These are phyloP conservation scores for Nymphalis polychloros DNA, from an alignment of 2,888 invertebrate genomes.

Conservation along the genomic window DNA sequence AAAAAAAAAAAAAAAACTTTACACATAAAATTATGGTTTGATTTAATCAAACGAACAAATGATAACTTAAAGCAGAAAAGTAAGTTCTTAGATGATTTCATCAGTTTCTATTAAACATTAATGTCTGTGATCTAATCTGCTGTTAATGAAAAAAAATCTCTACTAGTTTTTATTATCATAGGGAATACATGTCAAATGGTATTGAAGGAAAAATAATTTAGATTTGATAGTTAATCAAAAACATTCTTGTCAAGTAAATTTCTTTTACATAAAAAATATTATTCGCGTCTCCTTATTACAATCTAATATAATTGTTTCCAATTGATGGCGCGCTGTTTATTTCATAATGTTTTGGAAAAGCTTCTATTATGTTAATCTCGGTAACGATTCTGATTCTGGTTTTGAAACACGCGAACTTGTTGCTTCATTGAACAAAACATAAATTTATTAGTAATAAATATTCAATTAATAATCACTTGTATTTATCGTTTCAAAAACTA, in stretches of 20 bases:
- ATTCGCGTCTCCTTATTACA: not conserved
- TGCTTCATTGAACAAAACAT: slow-evolving; percentile 49
- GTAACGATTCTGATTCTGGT: slow-evolving; percentile 42
- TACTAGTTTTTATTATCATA: too few relatives aligned
- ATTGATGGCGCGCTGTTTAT: slow-evolving; percentile 15
- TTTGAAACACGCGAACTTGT: slow-evolving; percentile 72
- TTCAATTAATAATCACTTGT: not conserved
- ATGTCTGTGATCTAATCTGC: too few relatives aligned
- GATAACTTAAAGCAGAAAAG: too few relatives aligned
- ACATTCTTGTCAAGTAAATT: not conserved
- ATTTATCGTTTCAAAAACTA: not conserved
- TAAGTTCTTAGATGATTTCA: too few relatives aligned
- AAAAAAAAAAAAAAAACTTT: too few relatives aligned
- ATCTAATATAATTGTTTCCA: not conserved
- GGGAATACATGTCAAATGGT: too few relatives aligned
- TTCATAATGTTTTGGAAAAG: slow-evolving; percentile 56
- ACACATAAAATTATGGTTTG: too few relatives aligned
- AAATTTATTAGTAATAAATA: slow-evolving; percentile 22
- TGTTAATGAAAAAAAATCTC: too few relatives aligned
- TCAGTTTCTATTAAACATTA: too few relatives aligned
- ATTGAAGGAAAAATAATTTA: too few relatives aligned
- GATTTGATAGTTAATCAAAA: not conserved
- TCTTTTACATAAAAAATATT: not conserved
- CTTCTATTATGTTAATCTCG: slow-evolving; percentile 65
- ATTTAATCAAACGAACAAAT: too few relatives aligned